Conservation (phyloP, 2,113 vertebrate species). For the Poeciliopsis occidentalis region DNA sequence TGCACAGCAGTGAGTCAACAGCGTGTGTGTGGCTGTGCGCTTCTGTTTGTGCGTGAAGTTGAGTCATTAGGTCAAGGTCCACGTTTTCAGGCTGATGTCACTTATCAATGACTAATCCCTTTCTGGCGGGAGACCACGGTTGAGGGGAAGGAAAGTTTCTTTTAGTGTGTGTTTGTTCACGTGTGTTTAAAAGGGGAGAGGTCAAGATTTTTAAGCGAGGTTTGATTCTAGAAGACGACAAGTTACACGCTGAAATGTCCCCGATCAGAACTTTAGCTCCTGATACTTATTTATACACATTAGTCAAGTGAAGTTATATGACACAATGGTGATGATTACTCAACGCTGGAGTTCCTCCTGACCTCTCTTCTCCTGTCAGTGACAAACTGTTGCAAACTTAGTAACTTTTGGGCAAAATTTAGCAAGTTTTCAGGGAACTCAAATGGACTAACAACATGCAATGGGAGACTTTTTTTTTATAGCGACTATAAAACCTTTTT, state of each 20-base stretch:
- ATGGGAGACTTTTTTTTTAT: no score
- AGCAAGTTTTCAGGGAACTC: no score
- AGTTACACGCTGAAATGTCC: not conserved
- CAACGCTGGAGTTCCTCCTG: no score
- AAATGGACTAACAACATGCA: no score
- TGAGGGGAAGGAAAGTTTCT: conserved; percentile 31
- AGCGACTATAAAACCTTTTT: no score
- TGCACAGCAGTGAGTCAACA: conserved; percentile 55
- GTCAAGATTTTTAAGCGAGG: not conserved
- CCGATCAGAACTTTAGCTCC: not conserved
- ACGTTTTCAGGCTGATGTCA: conserved; percentile 61
- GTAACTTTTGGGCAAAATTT: no score
- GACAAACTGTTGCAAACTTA: no score
- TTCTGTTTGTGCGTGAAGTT: conserved; percentile 15
- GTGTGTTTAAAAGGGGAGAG: not conserved
- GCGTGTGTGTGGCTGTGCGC: conserved; percentile 3
- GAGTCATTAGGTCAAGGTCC: conserved; percentile 58
- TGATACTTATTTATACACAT: not conserved
- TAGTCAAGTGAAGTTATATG: not conserved
- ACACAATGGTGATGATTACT: not conserved
- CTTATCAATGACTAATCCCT: conserved; percentile 63
- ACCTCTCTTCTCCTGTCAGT: no score
- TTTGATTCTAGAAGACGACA: not conserved
- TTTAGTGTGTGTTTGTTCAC: conserved; percentile 10
- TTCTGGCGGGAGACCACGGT: conserved; percentile 23